Percentiles rank a stretch among this genome's conserved stretches.
Evolutionary conservation across 2,113 vertebrate species (phyloP).

Genomic region (Nasalis larvatus): DNA sequence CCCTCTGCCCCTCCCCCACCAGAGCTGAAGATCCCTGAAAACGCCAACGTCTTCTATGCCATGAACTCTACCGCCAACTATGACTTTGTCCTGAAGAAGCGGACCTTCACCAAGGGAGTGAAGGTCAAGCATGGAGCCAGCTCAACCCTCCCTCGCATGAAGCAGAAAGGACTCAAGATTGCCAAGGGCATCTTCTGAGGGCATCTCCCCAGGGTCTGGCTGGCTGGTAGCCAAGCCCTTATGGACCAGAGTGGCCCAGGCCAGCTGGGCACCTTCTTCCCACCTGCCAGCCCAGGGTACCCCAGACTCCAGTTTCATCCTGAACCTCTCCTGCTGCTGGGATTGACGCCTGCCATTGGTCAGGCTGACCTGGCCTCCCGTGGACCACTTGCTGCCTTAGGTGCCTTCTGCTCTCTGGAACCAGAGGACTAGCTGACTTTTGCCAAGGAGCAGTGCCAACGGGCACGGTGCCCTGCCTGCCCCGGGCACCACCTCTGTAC

Average conservation of each 20-base stretch:
- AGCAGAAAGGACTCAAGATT: slow-evolving; percentile 98
- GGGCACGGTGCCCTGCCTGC: not conserved
- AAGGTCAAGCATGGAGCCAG: slow-evolving; percentile 94
- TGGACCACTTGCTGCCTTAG: slow-evolving; percentile 83
- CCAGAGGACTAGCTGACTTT: slow-evolving; percentile 52
- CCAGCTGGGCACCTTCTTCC: not conserved
- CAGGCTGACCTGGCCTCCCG: slow-evolving; percentile 78
- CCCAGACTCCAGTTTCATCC: not conserved
- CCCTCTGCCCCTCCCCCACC: not conserved
- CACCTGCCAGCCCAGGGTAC: slow-evolving; percentile 45
- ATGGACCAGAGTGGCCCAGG: not conserved
- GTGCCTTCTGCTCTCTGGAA: slow-evolving; percentile 84
- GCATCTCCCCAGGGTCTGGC: slow-evolving; percentile 54
- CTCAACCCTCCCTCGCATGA: slow-evolving; percentile 97
- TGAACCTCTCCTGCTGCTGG: slow-evolving; percentile 41
- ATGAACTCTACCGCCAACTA: slow-evolving; percentile 99
- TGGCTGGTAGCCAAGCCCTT: not conserved
- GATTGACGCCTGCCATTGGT: slow-evolving; percentile 51
- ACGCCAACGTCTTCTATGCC: slow-evolving; percentile 98
- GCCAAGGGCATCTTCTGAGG: slow-evolving; percentile 98
- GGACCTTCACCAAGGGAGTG: slow-evolving; percentile 88
- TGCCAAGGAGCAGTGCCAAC: slow-evolving; percentile 36
- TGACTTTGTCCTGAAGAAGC: slow-evolving; percentile 96
- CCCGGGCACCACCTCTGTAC: not conserved
- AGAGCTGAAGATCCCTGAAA: slow-evolving; percentile 98